A percentile compares a stretch with the other conserved stretches of the same genome.
These are phyloP conservation scores for Psilopsiagon aymara DNA, from an alignment of 2,113 vertebrate genomes.

Conservation along the genomic window DNA sequence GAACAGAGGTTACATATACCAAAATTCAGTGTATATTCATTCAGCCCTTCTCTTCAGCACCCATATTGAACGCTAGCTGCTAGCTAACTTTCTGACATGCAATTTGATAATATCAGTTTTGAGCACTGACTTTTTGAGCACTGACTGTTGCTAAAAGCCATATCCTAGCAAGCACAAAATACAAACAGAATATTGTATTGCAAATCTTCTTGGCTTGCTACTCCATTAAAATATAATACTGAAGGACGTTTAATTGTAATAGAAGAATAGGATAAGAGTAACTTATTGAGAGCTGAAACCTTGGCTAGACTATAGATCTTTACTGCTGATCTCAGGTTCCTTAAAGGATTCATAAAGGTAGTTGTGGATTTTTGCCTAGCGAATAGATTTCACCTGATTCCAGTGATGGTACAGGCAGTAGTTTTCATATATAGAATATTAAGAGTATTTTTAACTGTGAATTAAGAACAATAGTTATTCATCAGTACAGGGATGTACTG, in stretches of 20 bases:
- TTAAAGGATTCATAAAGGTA: background rate
- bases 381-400: background rate
- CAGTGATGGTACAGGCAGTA: background rate
- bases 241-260: background rate
- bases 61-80: background rate
- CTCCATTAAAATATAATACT: background rate
- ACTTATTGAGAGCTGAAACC: background rate
- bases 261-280: background rate
- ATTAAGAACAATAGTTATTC: background rate
- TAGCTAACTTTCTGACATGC: background rate
- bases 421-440: background rate
- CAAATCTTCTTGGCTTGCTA: background rate
- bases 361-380: background rate
- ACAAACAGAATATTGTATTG: background rate
- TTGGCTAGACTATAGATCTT: background rate
- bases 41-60: background rate
- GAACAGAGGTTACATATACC: background rate
- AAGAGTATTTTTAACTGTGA: background rate
- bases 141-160: background rate
- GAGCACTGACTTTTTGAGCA: background rate
- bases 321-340: background rate
- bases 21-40: background rate
- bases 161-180: background rate
- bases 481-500: background rate
- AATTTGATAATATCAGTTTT: background rate